Percentiles rank a stretch among this genome's conserved stretches.
phyloP scores from a whole-genome alignment of 2,888 invertebrate species.

The Dryobota labecula region DNA sequence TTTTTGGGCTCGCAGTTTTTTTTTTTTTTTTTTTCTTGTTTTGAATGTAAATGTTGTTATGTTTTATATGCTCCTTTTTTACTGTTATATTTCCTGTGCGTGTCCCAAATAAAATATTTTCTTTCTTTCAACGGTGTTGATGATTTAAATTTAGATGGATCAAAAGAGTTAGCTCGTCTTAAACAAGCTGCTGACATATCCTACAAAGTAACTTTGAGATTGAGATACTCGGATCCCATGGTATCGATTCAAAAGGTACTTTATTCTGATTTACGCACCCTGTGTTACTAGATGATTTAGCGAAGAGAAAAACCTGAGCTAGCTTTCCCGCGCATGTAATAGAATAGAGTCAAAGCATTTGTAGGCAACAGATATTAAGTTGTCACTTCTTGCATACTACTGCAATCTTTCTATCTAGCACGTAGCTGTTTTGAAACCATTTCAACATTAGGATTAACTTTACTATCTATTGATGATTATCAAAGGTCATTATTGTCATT shows the following conservation, averaged over 20 bases:
- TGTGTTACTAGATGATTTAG: slow-evolving; percentile 6
- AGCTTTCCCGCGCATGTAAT: slow-evolving; percentile 52
- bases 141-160: background rate
- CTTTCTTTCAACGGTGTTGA: too few species aligned
- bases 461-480: slow-evolving; percentile 13
- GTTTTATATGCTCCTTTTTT: too few species aligned
- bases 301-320: slow-evolving; percentile 27
- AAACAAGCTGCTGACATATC: background rate
- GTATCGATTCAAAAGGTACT: slow-evolving; percentile 12
- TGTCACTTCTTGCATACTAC: slow-evolving; percentile 54
- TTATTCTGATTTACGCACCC: background rate
- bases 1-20: too few species aligned
- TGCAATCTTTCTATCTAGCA: slow-evolving; percentile 35
- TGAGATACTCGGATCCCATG: background rate
- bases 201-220: background rate
- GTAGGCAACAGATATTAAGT: slow-evolving; percentile 47
- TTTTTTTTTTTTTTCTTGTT: too few species aligned
- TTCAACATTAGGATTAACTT: slow-evolving; percentile 26
- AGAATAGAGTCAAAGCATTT: slow-evolving; percentile 33
- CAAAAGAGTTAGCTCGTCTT: background rate
- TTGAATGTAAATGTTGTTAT: too few species aligned
- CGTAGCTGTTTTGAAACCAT: slow-evolving; percentile 39
- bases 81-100: too few species aligned
- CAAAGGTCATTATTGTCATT: slow-evolving; percentile 14
- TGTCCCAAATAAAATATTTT: too few species aligned